These are phyloP conservation scores for Planococcus citri DNA, from an alignment of 1,140 invertebrate genomes.

Conservation along the genomic window DNA sequence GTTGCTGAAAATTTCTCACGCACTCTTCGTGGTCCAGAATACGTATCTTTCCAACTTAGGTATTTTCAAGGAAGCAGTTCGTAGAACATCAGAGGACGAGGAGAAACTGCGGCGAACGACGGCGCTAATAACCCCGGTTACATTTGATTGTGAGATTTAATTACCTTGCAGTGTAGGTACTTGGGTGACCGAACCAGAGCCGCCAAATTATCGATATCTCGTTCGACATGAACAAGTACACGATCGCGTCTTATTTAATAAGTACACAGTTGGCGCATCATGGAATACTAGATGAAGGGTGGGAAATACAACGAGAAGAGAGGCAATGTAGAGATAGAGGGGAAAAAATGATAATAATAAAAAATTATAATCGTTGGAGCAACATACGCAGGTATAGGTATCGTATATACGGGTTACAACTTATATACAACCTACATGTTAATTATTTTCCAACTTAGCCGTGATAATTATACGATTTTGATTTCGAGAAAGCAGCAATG, in stretches of 20 bases:
- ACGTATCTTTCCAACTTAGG: too few relatives aligned
- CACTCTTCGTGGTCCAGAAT: too few relatives aligned
- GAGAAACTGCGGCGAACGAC: too few relatives aligned
- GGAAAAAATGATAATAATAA: not conserved
- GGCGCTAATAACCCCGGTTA: too few relatives aligned
- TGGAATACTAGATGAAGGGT: not conserved
- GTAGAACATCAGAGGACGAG: too few relatives aligned
- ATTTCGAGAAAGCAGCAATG: conserved; percentile 6
- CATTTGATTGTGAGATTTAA: too few relatives aligned
- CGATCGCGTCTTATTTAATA: not conserved
- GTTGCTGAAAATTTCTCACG: too few relatives aligned
- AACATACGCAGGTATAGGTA: too few relatives aligned
- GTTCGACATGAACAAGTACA: not conserved
- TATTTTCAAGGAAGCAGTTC: too few relatives aligned
- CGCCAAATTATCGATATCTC: not conserved
- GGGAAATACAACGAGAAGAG: not conserved
- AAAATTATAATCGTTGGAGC: not conserved
- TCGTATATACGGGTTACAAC: not conserved
- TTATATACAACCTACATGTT: too few relatives aligned
- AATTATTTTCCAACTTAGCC: conserved; percentile 7
- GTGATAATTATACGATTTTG: conserved; percentile 7
- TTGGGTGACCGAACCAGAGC: too few relatives aligned
- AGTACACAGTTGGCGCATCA: not conserved
- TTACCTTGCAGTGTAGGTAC: too few relatives aligned
- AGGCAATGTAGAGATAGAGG: not conserved